These are phyloP conservation scores for Acanthisitta chloris DNA, from an alignment of 2,113 vertebrate species.

Conservation along the genomic window DNA sequence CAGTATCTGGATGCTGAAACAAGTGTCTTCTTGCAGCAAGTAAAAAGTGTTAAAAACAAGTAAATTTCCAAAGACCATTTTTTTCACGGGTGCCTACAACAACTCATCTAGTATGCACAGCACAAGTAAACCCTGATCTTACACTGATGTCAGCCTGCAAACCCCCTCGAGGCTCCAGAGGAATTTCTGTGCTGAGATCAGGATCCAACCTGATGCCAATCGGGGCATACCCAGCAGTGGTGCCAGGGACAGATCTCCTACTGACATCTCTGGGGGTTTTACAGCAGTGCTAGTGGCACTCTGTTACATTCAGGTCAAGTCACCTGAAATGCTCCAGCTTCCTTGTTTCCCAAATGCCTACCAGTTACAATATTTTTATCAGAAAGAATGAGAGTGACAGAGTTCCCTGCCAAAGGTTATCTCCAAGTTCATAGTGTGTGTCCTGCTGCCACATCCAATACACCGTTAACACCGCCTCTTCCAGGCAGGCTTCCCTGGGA, in stretches of 20 bases:
- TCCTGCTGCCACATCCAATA: not conserved
- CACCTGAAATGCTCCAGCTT: conserved; percentile 63
- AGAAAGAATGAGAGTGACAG: conserved; percentile 25
- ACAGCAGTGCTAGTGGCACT: not conserved
- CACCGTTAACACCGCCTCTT: not conserved
- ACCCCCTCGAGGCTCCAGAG: not conserved
- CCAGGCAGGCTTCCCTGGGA: not conserved
- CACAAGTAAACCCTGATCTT: not conserved
- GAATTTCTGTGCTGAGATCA: not conserved
- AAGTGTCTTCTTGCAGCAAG: not conserved
- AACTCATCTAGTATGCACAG: conserved; percentile 54
- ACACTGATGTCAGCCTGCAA: not conserved
- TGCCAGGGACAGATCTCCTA: not conserved
- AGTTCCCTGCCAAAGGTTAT: conserved; percentile 60
- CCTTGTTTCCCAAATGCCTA: conserved; percentile 43
- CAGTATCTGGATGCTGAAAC: not conserved
- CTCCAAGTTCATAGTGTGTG: conserved; percentile 45
- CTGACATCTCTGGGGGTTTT: not conserved
- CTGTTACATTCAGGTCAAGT: conserved; percentile 49
- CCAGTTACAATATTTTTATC: conserved; percentile 56
- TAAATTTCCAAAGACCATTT: not conserved
- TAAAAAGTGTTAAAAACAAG: not conserved
- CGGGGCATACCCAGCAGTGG: not conserved
- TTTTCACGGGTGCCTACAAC: not conserved
- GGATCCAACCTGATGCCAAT: not conserved